Base-by-base conservation (phyloP, 1,140 invertebrate genomes). In the Ruditapes philippinarum region DNA sequence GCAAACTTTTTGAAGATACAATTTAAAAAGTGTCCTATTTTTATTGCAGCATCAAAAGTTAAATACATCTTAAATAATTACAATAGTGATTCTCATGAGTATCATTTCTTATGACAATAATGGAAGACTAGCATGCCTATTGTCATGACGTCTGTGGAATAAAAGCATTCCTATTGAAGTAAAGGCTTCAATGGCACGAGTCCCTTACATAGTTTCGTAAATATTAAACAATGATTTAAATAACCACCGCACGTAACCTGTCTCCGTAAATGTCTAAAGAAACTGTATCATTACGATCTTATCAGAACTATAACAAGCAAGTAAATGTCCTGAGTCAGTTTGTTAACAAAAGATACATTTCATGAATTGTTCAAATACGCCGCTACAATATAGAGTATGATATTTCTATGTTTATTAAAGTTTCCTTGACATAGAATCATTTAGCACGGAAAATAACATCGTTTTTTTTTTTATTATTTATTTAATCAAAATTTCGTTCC, bases 211-310 rank as follows among this genome's bases (percentile, higher is more conserved):
- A 70, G n/a, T 70, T 70, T 62, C 5, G 36, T 70, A 3, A 38
- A 36, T 17, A 38, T 38, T 70, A 40, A 17, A 40, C 65, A 70
- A 70, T 70, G 65, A 70, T 70, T 70, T 70, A 70, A 70, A 40
- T 25, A 38, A 17, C 17, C 38, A 33, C 28, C 22, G 9, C 65
- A 70, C 28, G 65, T 70, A 70, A 70, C 28, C 9, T 70, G 33
- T 70, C 33, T 36, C 65, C 12, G 65, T 38, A 38, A 7, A 14
- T 40, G 65, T 70, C 65, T 70, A 33, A 31, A n/a, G 33, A 31
- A 65, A 19, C 31, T 65, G 9, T 65, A 65, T 65, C 11, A 28
- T n/a, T 36, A 1, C 38, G 65, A 70, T 70, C 33, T 40, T 70
- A 40, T 70, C 65, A 22, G 1, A 5, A 38, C 65, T 70, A 38